Evolutionary conservation across 2,888 invertebrate species (phyloP).

Genomic region (Fragum fragum): DNA sequence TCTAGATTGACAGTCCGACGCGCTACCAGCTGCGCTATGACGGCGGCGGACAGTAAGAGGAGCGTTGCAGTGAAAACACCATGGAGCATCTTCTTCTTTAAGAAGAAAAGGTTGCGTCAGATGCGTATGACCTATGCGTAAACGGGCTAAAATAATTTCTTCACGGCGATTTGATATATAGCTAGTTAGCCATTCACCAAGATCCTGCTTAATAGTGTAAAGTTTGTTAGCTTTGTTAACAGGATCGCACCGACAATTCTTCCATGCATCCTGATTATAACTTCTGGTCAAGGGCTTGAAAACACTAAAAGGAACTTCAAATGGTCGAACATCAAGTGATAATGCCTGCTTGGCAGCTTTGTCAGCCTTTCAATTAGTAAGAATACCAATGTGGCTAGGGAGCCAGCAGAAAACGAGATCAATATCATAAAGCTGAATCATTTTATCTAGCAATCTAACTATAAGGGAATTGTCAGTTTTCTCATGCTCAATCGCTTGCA

Average conservation of each 20-base stretch:
- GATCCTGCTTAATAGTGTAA: neutral
- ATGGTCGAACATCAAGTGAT: neutral
- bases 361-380: constrained; percentile 24
- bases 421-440: neutral
- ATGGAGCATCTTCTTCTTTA: constrained; percentile 9
- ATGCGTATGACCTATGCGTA: constrained; percentile 29
- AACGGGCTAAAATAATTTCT: constrained; percentile 24
- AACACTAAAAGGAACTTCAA: constrained; percentile 15
- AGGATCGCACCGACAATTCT: neutral
- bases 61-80: constrained; percentile 8
- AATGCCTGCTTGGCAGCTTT: constrained; percentile 10
- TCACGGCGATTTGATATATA: constrained; percentile 6
- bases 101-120: constrained; percentile 24
- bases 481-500: no score
- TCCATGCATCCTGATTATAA: constrained; percentile 14
- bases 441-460: constrained; percentile 16
- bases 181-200: neutral
- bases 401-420: constrained; percentile 38
- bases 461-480: no score
- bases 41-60: constrained; percentile 18
- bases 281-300: constrained; percentile 19
- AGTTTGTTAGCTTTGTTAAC: constrained; percentile 14
- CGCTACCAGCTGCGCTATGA: no score
- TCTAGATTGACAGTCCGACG: no score
- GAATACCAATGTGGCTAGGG: constrained; percentile 39